These are phyloP conservation scores for Caloenas nicobarica DNA, from an alignment of 2,113 vertebrate genomes.

Conservation along the genomic window DNA sequence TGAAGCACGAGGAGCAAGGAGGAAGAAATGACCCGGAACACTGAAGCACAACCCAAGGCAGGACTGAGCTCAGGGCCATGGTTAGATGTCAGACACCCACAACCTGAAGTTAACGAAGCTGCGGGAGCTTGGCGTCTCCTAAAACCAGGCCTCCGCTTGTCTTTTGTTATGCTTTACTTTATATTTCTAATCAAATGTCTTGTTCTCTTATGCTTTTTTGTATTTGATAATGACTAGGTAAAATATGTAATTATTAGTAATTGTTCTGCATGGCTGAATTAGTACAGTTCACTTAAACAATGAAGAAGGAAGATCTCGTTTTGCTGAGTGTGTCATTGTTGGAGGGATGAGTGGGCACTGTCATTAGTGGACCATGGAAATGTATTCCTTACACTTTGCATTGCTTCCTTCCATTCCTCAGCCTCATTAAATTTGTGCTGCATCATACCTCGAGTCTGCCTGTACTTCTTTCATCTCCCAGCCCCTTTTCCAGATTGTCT, in stretches of 20 bases:
- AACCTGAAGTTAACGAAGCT: neutral
- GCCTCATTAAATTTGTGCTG: constrained; percentile 55
- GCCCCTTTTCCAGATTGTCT: neutral
- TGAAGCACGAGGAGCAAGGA: neutral
- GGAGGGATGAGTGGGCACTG: neutral
- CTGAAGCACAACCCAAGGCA: rapidly evolving
- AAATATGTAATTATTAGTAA: neutral
- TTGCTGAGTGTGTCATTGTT: neutral
- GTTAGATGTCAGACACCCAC: rapidly evolving
- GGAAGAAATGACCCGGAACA: neutral
- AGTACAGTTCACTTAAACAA: neutral
- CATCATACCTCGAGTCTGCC: neutral
- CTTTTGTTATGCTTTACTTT: neutral
- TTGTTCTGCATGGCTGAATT: neutral
- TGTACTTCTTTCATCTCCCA: neutral
- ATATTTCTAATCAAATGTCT: neutral
- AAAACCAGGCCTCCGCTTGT: neutral
- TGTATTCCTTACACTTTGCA: neutral
- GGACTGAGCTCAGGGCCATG: neutral
- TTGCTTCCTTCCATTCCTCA: constrained; percentile 19
- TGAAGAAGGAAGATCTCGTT: neutral
- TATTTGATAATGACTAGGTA: neutral
- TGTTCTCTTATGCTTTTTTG: neutral
- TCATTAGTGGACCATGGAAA: neutral
- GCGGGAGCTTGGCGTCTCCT: neutral